Conservation (phyloP, 2,888 invertebrate genomes). For the Tortricodes alternella region DNA sequence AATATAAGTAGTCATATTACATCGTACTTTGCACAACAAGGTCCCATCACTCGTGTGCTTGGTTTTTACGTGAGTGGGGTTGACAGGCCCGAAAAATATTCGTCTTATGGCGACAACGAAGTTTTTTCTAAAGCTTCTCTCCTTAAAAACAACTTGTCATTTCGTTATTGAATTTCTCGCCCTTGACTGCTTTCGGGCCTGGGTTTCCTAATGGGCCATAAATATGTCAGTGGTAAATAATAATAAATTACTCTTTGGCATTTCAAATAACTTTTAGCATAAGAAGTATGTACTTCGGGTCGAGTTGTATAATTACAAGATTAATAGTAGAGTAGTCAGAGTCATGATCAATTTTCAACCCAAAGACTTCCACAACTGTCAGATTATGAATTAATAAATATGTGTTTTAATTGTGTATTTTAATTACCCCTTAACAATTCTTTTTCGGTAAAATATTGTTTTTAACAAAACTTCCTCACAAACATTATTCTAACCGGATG, state of each 20-base stretch:
- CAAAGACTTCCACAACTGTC: no score
- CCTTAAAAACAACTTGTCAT: constrained; percentile 60
- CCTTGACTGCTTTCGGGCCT: constrained; percentile 45
- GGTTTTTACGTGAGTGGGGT: constrained; percentile 66
- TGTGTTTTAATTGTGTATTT: no score
- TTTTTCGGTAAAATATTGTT: no score
- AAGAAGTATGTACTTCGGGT: no score
- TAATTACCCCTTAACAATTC: no score
- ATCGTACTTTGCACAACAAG: neutral
- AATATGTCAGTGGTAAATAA: constrained; percentile 56
- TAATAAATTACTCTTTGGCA: constrained; percentile 64
- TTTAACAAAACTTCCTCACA: no score
- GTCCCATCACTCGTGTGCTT: constrained; percentile 52
- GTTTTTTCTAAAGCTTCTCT: constrained; percentile 59
- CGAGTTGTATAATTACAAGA: no score
- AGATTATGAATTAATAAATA: no score
- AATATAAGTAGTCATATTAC: no score
- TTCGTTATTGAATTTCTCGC: constrained; percentile 72
- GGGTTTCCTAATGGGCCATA: constrained; percentile 61
- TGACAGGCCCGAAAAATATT: constrained; percentile 69
- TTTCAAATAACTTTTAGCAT: constrained; percentile 46
- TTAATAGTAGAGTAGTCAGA: no score
- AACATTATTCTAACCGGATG: no score
- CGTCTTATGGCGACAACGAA: constrained; percentile 65
- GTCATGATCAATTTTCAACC: no score